Percentiles rank a stretch among this genome's conserved stretches.
phyloP scores from a whole-genome alignment of 2,113 vertebrate genomes.

The Chaetodon trifascialis region DNA sequence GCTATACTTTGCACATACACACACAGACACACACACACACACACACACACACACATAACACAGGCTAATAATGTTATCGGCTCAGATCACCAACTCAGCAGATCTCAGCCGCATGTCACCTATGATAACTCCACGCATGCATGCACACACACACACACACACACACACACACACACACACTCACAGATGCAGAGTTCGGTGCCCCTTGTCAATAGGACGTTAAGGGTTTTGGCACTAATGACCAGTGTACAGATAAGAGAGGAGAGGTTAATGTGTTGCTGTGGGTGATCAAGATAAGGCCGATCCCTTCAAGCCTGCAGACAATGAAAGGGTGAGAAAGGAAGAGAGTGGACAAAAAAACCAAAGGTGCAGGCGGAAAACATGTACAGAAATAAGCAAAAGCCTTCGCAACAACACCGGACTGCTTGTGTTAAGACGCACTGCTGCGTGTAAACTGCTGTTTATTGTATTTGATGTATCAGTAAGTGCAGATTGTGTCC shows the following conservation, averaged over 20 bases:
- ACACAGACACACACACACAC: slow-evolving; percentile 29
- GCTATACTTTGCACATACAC: slow-evolving; percentile 21
- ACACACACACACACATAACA: slow-evolving; percentile 33
- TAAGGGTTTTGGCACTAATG: slow-evolving; percentile 85
- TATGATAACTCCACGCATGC: slow-evolving; percentile 68
- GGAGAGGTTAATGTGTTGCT: slow-evolving; percentile 86
- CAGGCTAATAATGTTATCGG: slow-evolving; percentile 79
- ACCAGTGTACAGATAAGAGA: slow-evolving; percentile 85
- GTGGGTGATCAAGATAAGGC: slow-evolving; percentile 86
- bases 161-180: background rate
- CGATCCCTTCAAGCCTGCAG: slow-evolving; percentile 75
- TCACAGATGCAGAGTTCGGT: slow-evolving; percentile 50
- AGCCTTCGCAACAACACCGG: background rate
- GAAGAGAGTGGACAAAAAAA: slow-evolving; percentile 39
- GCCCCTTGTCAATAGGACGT: slow-evolving; percentile 80
- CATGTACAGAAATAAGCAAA: slow-evolving; percentile 29
- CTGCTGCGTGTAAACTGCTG: slow-evolving; percentile 1
- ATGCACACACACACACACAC: slow-evolving; percentile 24
- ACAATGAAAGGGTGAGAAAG: slow-evolving; percentile 74
- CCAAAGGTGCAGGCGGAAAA: background rate
- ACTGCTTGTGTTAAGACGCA: slow-evolving; percentile 2
- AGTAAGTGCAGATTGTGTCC: slow-evolving; percentile 42
- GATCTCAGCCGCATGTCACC: slow-evolving; percentile 74
- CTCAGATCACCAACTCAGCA: slow-evolving; percentile 81
- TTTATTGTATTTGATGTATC: slow-evolving; percentile 23